Percentiles rank a stretch among this genome's conserved stretches.
These are phyloP conservation scores for Augochlorella aurata DNA, from an alignment of 2,888 invertebrate species.

Conservation along the genomic window DNA sequence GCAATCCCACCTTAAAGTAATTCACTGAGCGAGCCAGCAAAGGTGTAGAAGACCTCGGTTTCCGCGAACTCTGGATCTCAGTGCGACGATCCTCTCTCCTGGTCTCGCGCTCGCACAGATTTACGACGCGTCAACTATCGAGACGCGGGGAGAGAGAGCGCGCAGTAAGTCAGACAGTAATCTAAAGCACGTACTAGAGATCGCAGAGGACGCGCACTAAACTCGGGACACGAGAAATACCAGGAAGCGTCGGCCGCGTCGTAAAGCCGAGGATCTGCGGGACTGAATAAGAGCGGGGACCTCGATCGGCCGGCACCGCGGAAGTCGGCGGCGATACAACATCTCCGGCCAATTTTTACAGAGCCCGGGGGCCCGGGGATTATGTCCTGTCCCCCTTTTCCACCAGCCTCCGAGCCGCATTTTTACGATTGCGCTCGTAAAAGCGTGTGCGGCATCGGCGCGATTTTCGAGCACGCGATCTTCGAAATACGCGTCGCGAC, in stretches of 20 bases:
- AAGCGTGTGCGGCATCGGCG: background rate
- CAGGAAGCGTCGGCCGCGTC: background rate
- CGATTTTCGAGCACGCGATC: constrained; percentile 15
- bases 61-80: background rate
- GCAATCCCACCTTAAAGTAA: too few relatives aligned
- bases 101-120: background rate
- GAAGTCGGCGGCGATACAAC: background rate
- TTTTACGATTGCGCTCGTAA: constrained; percentile 47
- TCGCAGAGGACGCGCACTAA: background rate
- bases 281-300: background rate
- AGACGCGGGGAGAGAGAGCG: background rate
- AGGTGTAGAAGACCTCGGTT: too few relatives aligned
- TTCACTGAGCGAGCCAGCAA: too few relatives aligned
- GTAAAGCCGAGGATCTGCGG: background rate
- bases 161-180: background rate
- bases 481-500: constrained; percentile 3
- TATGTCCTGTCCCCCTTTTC: background rate
- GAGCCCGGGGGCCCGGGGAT: background rate
- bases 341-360: background rate
- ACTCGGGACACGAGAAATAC: background rate
- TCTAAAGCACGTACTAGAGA: background rate
- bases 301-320: background rate
- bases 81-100: background rate
- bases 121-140: background rate
- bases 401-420: background rate